Percentiles rank a stretch among this genome's conserved stretches.
Conservation (phyloP, 2,797 vertebrate genomes). For the Coccyzus lansbergi region DNA sequence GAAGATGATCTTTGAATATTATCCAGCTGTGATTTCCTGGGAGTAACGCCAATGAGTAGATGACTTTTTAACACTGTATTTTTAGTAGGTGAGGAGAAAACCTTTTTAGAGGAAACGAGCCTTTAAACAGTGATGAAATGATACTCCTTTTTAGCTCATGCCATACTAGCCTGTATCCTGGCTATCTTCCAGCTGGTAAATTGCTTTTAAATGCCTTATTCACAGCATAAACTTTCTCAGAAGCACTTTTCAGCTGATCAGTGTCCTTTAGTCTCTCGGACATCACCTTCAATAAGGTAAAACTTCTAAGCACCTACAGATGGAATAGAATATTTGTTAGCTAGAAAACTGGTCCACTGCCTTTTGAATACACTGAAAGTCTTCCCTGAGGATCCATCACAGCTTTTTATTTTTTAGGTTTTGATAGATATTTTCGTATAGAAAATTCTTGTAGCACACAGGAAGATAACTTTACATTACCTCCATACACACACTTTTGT, state of each 20-base stretch:
- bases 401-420: neutral
- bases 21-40: neutral
- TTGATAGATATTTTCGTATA: neutral
- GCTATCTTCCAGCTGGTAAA: neutral
- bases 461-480: neutral
- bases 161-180: neutral
- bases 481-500: accelerated
- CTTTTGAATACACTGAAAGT: neutral
- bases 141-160: neutral
- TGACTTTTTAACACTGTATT: neutral
- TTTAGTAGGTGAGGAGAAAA: neutral
- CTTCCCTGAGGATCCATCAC: neutral
- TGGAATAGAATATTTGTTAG: neutral
- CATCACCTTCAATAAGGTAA: neutral
- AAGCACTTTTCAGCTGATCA: neutral
- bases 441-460: neutral
- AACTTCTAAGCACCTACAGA: neutral
- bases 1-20: too few relatives aligned
- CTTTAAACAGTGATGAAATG: neutral
- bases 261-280: neutral
- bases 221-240: neutral
- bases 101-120: neutral
- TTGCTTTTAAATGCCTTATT: neutral
- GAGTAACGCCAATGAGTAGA: neutral
- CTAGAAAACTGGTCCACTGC: neutral